These are phyloP conservation scores for Eumeta japonica DNA, from an alignment of 1,140 invertebrate genomes.

Conservation along the genomic window DNA sequence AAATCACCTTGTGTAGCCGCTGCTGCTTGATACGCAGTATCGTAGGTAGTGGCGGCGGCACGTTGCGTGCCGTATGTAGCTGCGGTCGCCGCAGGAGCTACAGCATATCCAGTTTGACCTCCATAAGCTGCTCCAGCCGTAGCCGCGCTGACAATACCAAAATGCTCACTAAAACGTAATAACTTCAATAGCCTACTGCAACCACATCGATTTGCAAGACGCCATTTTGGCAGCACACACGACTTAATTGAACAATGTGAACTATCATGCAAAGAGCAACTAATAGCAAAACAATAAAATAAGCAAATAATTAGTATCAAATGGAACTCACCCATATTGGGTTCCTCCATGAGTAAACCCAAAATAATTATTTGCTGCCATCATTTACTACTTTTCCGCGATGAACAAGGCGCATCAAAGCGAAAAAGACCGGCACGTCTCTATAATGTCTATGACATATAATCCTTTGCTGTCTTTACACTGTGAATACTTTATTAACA, in stretches of 20 bases:
- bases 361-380: slow-evolving; percentile 92
- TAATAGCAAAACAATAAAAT: too few relatives aligned
- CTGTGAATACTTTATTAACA: too few relatives aligned
- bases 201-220: too few relatives aligned
- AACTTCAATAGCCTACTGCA: slow-evolving; percentile 10
- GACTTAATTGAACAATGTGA: too few relatives aligned
- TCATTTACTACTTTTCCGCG: slow-evolving; percentile 57
- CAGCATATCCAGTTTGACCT: slow-evolving; percentile 79
- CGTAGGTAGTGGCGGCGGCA: slow-evolving; percentile 72
- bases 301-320: too few relatives aligned
- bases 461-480: too few relatives aligned
- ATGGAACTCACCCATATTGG: slow-evolving; percentile 76
- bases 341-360: slow-evolving; percentile 88
- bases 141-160: slow-evolving; percentile 49
- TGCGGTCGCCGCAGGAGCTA: slow-evolving; percentile 73
- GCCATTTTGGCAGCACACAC: slow-evolving; percentile 47
- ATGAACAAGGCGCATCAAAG: slow-evolving; percentile 40
- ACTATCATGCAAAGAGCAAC: too few relatives aligned
- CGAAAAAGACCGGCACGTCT: slow-evolving; percentile 51
- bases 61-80: slow-evolving; percentile 76
- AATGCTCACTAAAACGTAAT: slow-evolving; percentile 13
- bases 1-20: slow-evolving; percentile 71
- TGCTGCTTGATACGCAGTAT: slow-evolving; percentile 72
- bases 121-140: slow-evolving; percentile 74
- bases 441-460: slow-evolving; percentile 47